Conservation (phyloP, 2,888 invertebrate species). For the Tanypteryx hageni region DNA sequence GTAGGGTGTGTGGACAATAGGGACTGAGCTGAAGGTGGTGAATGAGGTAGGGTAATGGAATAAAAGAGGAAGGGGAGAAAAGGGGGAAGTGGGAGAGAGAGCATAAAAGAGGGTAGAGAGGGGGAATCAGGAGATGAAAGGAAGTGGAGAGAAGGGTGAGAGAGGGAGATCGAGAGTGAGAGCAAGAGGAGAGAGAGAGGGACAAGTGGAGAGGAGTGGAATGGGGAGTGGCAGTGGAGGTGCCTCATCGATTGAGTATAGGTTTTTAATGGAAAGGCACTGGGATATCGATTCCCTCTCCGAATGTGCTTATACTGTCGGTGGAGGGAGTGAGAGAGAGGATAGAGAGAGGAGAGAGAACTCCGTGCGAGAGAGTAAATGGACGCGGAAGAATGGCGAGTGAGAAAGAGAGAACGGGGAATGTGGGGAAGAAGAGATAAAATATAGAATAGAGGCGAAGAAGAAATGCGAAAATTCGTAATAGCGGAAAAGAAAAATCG, state of each 20-base stretch:
- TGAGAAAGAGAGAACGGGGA: neutral
- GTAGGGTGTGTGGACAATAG: neutral
- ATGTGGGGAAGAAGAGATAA: neutral
- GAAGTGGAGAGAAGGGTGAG: conserved; percentile 14
- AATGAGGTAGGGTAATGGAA: neutral
- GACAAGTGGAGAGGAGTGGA: neutral
- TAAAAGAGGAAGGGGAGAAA: neutral
- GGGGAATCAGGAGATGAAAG: neutral
- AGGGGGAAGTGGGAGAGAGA: neutral
- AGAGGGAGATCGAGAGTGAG: conserved; percentile 4
- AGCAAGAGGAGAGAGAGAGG: neutral
- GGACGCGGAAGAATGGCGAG: neutral
- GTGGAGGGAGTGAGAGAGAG: neutral
- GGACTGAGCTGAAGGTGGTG: neutral
- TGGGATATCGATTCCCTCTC: conserved; percentile 49
- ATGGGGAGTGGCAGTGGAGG: conserved; percentile 15
- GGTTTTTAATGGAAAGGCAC: conserved; percentile 46
- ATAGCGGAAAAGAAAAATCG: neutral
- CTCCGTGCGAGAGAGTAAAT: neutral
- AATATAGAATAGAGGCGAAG: too few species aligned
- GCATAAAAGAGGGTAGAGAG: neutral
- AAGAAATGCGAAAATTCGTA: neutral
- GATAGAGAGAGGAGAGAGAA: neutral
- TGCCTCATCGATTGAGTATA: conserved; percentile 60
- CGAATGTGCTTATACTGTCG: neutral